Conservation (phyloP, 1,140 invertebrate genomes). For the Physella acuta region DNA sequence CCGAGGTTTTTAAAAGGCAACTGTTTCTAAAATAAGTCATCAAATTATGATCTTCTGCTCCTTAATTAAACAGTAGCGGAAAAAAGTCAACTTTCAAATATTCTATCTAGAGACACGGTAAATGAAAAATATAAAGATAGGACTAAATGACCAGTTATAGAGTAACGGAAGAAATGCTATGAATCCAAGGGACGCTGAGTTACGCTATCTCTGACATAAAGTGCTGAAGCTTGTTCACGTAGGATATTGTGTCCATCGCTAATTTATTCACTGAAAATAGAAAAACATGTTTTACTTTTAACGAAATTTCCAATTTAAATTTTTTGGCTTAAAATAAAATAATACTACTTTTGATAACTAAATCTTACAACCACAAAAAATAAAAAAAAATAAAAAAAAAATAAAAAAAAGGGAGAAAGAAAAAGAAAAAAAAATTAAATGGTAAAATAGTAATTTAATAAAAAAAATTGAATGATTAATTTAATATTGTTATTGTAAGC, state of each 20-base stretch:
- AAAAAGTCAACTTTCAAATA: too few relatives aligned
- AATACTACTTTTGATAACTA: not conserved
- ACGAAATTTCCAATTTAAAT: not conserved
- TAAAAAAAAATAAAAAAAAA: not conserved
- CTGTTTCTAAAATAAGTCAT: too few relatives aligned
- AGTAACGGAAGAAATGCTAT: too few relatives aligned
- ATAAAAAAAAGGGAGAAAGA: not conserved
- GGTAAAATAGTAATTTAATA: not conserved
- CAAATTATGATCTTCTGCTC: too few relatives aligned
- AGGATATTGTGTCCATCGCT: not conserved
- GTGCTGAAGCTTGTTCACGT: slow-evolving; percentile 11
- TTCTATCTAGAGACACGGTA: too few relatives aligned
- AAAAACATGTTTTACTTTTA: not conserved
- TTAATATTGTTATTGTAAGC: too few relatives aligned
- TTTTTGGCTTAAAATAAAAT: not conserved
- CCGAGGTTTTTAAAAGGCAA: too few relatives aligned
- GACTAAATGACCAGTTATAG: too few relatives aligned
- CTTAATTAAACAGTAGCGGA: too few relatives aligned
- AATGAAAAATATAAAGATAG: too few relatives aligned
- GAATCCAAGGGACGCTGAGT: too few relatives aligned
- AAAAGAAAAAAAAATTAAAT: not conserved
- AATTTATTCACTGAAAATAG: slow-evolving; percentile 1
- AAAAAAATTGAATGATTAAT: too few relatives aligned
- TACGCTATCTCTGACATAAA: not conserved
- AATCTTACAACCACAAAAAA: not conserved